Conservation (phyloP, 2,797 vertebrate species). For the Onychomys arenicola region DNA sequence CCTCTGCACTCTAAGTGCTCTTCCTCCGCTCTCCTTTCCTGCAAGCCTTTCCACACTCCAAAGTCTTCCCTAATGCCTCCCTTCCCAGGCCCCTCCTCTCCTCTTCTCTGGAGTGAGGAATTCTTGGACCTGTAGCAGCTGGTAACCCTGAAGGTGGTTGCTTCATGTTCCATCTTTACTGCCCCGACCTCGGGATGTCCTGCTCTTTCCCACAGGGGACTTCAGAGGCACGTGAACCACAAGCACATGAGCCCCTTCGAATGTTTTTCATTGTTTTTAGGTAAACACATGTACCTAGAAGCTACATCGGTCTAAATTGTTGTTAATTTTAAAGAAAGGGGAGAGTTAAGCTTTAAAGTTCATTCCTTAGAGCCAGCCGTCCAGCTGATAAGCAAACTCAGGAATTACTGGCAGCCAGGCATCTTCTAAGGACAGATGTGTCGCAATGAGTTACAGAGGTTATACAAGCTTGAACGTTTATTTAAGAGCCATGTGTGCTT, state of each 20-base stretch:
- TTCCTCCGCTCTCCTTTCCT: background rate
- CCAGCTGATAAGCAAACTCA: background rate
- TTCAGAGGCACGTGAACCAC: background rate
- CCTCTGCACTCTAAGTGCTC: background rate
- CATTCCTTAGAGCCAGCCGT: background rate
- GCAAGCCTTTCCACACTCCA: background rate
- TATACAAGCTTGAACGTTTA: background rate
- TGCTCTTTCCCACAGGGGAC: background rate
- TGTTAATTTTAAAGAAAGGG: background rate
- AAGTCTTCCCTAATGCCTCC: background rate
- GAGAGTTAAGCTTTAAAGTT: background rate
- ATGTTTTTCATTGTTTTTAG: slow-evolving; percentile 1
- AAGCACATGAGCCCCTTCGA: background rate
- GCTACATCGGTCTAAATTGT: background rate
- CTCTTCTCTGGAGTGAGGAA: background rate
- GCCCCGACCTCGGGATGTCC: background rate
- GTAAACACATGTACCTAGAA: background rate
- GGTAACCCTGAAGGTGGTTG: background rate
- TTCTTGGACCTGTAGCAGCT: background rate
- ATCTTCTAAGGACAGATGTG: background rate
- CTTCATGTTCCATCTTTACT: background rate
- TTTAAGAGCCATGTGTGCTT: background rate
- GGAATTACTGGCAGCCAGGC: background rate
- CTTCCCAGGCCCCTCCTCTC: background rate
- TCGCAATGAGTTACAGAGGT: background rate